Percentiles rank a stretch among this genome's conserved stretches.
Conservation (phyloP, 2,113 vertebrate genomes). For the Pseudopipra pipra region DNA sequence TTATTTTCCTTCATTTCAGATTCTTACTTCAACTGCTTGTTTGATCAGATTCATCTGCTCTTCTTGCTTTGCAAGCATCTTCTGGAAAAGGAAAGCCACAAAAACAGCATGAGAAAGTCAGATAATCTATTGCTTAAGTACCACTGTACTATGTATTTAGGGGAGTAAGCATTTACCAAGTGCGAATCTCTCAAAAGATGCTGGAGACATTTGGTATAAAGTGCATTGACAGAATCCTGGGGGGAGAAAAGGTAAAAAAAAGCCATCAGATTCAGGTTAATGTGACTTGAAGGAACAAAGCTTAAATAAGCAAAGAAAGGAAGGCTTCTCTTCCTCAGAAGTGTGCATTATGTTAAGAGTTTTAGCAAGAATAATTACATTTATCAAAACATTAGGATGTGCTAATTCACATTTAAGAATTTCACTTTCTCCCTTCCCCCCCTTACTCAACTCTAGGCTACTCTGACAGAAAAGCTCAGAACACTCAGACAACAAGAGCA, state of each 20-base stretch:
- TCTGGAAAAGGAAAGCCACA: slow-evolving; percentile 75
- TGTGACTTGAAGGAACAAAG: neutral
- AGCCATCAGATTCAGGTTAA: neutral
- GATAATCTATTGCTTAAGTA: neutral
- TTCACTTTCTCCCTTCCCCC: neutral
- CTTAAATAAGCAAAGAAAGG: neutral
- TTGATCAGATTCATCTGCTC: slow-evolving; percentile 94
- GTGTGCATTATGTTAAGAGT: neutral
- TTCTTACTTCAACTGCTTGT: slow-evolving; percentile 93
- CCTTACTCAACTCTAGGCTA: neutral
- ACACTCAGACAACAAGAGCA: neutral
- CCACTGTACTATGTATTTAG: neutral
- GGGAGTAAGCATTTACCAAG: slow-evolving; percentile 80
- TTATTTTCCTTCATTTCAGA: neutral
- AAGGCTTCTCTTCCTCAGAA: neutral
- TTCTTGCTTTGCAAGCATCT: slow-evolving; percentile 90
- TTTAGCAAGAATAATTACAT: neutral
- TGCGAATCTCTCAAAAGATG: slow-evolving; percentile 91
- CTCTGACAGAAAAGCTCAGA: neutral
- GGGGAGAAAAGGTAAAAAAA: neutral
- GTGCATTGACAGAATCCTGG: slow-evolving; percentile 89
- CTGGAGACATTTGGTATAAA: slow-evolving; percentile 96
- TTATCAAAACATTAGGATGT: neutral
- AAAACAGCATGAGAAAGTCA: neutral
- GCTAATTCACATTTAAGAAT: neutral